A percentile compares a stretch with the other conserved stretches of the same genome.
Conservation (phyloP, 2,888 invertebrate species). For the Catocala sponsa region DNA sequence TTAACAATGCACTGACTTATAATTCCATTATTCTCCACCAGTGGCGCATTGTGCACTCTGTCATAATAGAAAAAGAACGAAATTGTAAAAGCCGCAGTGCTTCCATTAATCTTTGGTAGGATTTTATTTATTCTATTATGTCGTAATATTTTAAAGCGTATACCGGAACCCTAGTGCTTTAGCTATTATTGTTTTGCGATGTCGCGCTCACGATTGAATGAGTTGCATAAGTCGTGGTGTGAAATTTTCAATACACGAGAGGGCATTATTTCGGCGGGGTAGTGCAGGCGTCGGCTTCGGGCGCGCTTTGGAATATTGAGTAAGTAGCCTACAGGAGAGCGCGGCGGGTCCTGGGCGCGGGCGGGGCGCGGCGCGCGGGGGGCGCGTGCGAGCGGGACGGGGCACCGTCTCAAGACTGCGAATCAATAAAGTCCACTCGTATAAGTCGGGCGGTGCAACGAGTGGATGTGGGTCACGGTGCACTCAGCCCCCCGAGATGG, state of each 20-base stretch:
- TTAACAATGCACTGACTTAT: slow-evolving; percentile 11
- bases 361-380: slow-evolving; percentile 29
- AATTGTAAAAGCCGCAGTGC: slow-evolving; percentile 32
- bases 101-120: slow-evolving; percentile 37
- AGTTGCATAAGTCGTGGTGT: neutral
- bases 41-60: slow-evolving; percentile 42
- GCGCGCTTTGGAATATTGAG: slow-evolving; percentile 82
- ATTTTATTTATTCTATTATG: slow-evolving; percentile 31
- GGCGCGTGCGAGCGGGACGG: slow-evolving; percentile 72
- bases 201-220: slow-evolving; percentile 6
- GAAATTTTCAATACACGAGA: neutral
- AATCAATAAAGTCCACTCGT: slow-evolving; percentile 88
- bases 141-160: slow-evolving; percentile 20
- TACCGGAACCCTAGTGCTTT: slow-evolving; percentile 15
- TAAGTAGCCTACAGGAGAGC: slow-evolving; percentile 75
- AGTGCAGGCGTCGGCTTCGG: slow-evolving; percentile 75
- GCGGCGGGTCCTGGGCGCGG: slow-evolving; percentile 54
- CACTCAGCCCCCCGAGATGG: slow-evolving; percentile 75
- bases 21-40: slow-evolving; percentile 49
- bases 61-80: slow-evolving; percentile 41
- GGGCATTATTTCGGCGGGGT: slow-evolving; percentile 44
- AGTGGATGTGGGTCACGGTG: slow-evolving; percentile 85
- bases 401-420: slow-evolving; percentile 86
- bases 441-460: slow-evolving; percentile 83
- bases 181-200: slow-evolving; percentile 6